Conservation (phyloP, 2,113 vertebrate species). For the Myanophis thanlyinensis region DNA sequence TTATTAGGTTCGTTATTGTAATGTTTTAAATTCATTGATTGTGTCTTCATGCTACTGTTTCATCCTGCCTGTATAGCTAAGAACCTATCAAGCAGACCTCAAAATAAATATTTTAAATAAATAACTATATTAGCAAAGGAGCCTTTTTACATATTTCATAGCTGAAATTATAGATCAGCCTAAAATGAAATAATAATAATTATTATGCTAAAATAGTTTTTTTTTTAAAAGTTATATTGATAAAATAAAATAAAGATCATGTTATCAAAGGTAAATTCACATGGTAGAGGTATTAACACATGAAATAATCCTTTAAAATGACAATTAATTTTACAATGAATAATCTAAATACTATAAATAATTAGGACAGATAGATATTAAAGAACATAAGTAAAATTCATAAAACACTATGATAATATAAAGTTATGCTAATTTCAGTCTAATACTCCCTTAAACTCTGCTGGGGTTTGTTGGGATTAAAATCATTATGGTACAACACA, state of each 20-base stretch:
- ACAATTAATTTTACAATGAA: neutral
- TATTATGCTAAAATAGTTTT: neutral
- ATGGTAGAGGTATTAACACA: neutral
- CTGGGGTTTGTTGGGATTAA: neutral
- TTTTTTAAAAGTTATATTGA: neutral
- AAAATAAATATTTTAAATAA: neutral
- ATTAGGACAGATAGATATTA: neutral
- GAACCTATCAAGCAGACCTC: neutral
- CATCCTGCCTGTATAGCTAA: neutral
- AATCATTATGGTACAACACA: neutral
- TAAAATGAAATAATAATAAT: neutral
- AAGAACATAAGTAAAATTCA: neutral
- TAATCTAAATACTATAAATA: neutral
- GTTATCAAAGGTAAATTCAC: neutral
- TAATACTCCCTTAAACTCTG: neutral
- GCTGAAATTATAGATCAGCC: neutral
- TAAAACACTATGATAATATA: neutral
- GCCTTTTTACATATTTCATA: neutral
- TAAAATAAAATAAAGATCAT: neutral
- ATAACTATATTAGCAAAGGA: neutral
- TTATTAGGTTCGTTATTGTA: neutral
- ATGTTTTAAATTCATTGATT: neutral
- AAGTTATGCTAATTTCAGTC: neutral
- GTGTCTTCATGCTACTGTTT: neutral
- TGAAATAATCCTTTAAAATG: neutral